A percentile compares a stretch with the other conserved stretches of the same genome.
Evolutionary conservation across 1,140 invertebrate species (phyloP).

Genomic region (Orius insidiosus): DNA sequence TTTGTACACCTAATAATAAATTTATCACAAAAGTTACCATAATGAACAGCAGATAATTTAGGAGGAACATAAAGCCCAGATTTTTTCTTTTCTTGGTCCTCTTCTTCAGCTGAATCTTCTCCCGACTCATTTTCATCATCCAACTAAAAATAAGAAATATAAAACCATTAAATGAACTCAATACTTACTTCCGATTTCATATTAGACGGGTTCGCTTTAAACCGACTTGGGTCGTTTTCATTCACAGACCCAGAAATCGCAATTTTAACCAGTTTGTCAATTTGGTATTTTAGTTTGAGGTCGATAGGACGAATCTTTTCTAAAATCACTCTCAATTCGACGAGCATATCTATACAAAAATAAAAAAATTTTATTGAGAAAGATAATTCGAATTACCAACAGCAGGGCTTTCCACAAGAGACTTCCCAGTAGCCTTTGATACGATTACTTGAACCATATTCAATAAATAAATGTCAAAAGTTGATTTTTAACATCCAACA

Average conservation of each 20-base stretch:
- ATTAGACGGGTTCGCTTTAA: slow-evolving; percentile 53
- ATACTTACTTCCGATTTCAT: slow-evolving; percentile 13
- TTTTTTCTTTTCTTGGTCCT: slow-evolving; percentile 35
- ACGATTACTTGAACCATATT: slow-evolving; percentile 65
- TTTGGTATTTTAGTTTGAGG: slow-evolving; percentile 93
- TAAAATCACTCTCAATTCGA: slow-evolving; percentile 79
- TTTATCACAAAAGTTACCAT: too few species aligned
- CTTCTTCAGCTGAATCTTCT: slow-evolving; percentile 31
- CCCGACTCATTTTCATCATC: slow-evolving; percentile 34
- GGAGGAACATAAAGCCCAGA: slow-evolving; percentile 71
- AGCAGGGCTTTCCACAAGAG: slow-evolving; percentile 59
- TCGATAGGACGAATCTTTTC: slow-evolving; percentile 92
- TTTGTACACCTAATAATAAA: too few species aligned
- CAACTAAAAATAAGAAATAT: too few species aligned
- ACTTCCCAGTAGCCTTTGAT: slow-evolving; percentile 65
- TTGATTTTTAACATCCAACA: slow-evolving; percentile 88
- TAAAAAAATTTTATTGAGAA: slow-evolving; percentile 5
- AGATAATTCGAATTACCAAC: slow-evolving; percentile 32
- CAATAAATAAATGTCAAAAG: slow-evolving; percentile 86
- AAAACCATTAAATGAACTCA: too few species aligned
- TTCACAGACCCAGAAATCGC: slow-evolving; percentile 50
- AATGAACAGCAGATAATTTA: slow-evolving; percentile 75
- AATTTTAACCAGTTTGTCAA: slow-evolving; percentile 83
- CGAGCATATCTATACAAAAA: slow-evolving; percentile 43
- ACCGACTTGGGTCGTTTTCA: slow-evolving; percentile 61